These are phyloP conservation scores for Esox masquinongy DNA, from an alignment of 2,797 vertebrate species.

Conservation along the genomic window DNA sequence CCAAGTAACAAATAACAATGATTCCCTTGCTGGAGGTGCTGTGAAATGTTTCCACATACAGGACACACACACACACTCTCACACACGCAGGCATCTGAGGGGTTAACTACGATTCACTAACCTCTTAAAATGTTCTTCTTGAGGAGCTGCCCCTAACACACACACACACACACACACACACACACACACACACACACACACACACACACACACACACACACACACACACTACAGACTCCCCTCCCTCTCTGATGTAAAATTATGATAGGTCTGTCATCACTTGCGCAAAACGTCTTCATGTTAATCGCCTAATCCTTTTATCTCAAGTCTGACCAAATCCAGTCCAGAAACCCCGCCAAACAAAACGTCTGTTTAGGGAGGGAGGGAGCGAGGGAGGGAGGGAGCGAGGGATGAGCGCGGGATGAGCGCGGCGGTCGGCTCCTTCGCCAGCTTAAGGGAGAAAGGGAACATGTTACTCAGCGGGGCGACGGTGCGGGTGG, in stretches of 20 bases:
- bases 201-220: conserved; percentile 14
- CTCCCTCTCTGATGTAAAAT: conserved; percentile 58
- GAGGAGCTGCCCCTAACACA: conserved; percentile 39
- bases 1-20: conserved; percentile 53
- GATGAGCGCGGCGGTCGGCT: conserved; percentile 57
- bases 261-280: conserved; percentile 67
- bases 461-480: conserved; percentile 69
- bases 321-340: conserved; percentile 68
- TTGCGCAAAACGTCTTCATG: conserved; percentile 66
- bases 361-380: conserved; percentile 65
- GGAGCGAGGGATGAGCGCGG: conserved; percentile 55
- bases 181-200: conserved; percentile 7
- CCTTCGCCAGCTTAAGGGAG: conserved; percentile 61
- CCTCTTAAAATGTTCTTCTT: conserved; percentile 68
- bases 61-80: background rate
- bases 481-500: conserved; percentile 31
- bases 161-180: conserved; percentile 9
- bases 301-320: conserved; percentile 79
- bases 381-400: conserved; percentile 7
- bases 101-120: conserved; percentile 61
- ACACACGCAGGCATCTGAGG: conserved; percentile 39
- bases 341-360: conserved; percentile 67
- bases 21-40: conserved; percentile 34
- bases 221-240: conserved; percentile 12
- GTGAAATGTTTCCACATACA: conserved; percentile 41